Conservation (phyloP, 2,888 invertebrate genomes). For the Crioceris asparagi region DNA sequence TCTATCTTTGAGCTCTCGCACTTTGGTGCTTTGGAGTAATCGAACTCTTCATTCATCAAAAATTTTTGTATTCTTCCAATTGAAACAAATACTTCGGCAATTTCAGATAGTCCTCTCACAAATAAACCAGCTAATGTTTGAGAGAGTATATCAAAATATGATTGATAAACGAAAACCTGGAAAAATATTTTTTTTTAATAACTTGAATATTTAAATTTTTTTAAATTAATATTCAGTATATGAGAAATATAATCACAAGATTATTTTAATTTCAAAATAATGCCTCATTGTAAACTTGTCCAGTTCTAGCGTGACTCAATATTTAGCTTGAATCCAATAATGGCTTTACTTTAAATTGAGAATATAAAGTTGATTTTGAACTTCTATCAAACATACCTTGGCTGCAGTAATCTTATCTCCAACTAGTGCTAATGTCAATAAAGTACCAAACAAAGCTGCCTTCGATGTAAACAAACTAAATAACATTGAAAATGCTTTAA, state of each 20-base stretch:
- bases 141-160: not conserved
- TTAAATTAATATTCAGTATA: too few species aligned
- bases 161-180: not conserved
- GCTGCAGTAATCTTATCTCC: slow-evolving; percentile 57
- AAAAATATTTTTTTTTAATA: not conserved
- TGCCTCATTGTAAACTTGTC: too few species aligned
- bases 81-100: not conserved
- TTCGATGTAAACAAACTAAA: slow-evolving; percentile 73
- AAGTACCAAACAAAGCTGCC: slow-evolving; percentile 59
- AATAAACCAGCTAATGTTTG: not conserved
- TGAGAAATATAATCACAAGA: too few species aligned
- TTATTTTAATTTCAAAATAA: too few species aligned
- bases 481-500: slow-evolving; percentile 57
- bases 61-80: not conserved
- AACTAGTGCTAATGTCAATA: not conserved
- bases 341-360: too few species aligned
- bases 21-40: too few species aligned
- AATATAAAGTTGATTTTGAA: too few species aligned
- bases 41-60: not conserved
- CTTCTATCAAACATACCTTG: slow-evolving; percentile 45
- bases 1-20: too few species aligned
- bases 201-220: not conserved
- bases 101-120: not conserved
- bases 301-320: too few species aligned
- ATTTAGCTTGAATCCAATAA: too few species aligned